Base-by-base conservation (phyloP, 1,140 invertebrate genomes). In the Pinna nobilis region DNA sequence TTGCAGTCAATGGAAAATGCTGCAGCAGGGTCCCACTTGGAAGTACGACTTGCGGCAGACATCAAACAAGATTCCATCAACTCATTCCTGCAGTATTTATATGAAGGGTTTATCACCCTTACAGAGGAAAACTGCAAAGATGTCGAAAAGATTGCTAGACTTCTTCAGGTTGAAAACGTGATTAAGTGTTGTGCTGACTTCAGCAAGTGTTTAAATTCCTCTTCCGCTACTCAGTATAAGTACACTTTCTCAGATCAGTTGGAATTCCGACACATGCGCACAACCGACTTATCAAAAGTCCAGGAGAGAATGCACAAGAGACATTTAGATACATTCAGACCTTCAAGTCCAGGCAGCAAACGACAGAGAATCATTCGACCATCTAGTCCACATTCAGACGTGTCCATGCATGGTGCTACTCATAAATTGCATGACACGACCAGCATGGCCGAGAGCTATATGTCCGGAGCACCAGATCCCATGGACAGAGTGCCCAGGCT, bases 181-280 rank as follows among this genome's bases (percentile, higher is more conserved):
- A 68, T 76, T 6, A 76, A 76, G 20, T 76, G 74, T 53, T 76
- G 74, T 47, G 28, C 49, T 23, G 74, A 76, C 39, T 76, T 76
- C 59, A 65, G n/a, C 30, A 76, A 76, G 32, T 59, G 55, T 33
- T 35, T 59, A 33, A 59, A 33, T 37, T 15, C 35, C 1, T 53
- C 51, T 20, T 51, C 64, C 39, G 64, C 30, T 20, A 67, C 47
- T 67, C 64, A 67, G 35, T 67, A 67, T 35, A 47, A 50, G 25
- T 67, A 67, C 64, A 67, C 51, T 25, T 67, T 50, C 35, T 50
- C 49, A 67, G 64, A 67, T 53, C 51, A 51, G 51, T 9, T 67
- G n/a, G 64, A 67, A 39, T 67, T 67, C 20, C 47, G 50, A 15
- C 64, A 67, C 53, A 50, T 67, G n/a, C 47, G 64, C 39, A 51